Evolutionary conservation across 92 coral and sea anemone species (phyloP).

Genomic region (Phenganax subtilis): DNA sequence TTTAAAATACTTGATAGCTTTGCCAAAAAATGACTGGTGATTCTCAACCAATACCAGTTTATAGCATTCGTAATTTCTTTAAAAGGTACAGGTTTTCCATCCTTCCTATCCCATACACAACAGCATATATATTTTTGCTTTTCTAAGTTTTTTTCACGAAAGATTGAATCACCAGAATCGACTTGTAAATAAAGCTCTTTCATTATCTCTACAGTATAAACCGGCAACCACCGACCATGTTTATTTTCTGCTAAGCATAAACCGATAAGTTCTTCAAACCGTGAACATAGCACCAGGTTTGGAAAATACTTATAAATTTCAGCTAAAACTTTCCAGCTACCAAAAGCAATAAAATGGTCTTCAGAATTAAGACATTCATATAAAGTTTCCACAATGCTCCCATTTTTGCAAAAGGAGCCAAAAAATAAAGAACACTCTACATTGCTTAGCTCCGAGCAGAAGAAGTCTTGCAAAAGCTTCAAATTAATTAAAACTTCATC

Average conservation of each 20-base stretch:
- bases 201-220: conserved; percentile 11
- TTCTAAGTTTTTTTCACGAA: neutral
- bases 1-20: neutral
- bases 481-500: neutral
- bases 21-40: neutral
- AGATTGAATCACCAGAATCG: neutral
- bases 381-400: neutral
- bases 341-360: conserved; percentile 31
- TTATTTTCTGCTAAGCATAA: neutral
- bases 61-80: neutral
- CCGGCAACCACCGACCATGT: neutral
- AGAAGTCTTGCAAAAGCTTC: neutral
- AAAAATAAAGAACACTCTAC: neutral
- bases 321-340: neutral
- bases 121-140: neutral
- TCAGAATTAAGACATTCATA: neutral
- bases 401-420: neutral
- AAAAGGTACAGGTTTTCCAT: neutral
- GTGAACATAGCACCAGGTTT: neutral
- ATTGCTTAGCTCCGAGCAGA: neutral
- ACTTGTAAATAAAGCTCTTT: neutral
- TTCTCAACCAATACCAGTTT: neutral
- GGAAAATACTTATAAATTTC: conserved; percentile 7
- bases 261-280: neutral
- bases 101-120: neutral